Evolutionary conservation across 2,797 vertebrate species (phyloP).

Genomic region (Sebastes cheni): DNA sequence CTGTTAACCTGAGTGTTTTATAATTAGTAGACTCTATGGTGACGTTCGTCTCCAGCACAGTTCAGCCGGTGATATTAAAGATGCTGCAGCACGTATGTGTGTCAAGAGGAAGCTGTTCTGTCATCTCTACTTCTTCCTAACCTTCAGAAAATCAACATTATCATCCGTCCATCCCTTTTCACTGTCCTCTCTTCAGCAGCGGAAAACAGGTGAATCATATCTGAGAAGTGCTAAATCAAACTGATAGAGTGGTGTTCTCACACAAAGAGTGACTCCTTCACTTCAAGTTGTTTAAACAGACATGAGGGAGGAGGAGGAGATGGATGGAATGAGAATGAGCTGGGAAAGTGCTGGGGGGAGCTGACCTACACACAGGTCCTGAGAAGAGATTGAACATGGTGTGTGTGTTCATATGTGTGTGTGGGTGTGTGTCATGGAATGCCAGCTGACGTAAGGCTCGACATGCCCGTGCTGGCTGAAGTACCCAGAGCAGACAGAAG

Average conservation of each 20-base stretch:
- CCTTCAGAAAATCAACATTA: not conserved
- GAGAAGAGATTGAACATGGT: not conserved
- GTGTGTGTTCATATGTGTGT: constrained; percentile 1
- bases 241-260: not conserved
- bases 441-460: constrained; percentile 36
- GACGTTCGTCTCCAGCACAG: not conserved
- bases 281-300: constrained; percentile 18
- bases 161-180: not conserved
- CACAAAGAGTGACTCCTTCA: constrained; percentile 8
- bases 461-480: constrained; percentile 27
- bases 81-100: not conserved
- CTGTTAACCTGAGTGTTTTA: not conserved
- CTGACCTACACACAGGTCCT: constrained; percentile 23
- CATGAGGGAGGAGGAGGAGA: not conserved
- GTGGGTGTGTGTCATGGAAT: constrained; percentile 22
- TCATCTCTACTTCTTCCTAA: not conserved
- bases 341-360: not conserved
- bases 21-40: not conserved
- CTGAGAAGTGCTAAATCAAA: not conserved
- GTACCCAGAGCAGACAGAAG: constrained; percentile 7
- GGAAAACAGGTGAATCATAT: not conserved
- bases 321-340: constrained; percentile 18
- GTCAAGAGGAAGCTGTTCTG: not conserved
- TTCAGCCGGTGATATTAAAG: not conserved
- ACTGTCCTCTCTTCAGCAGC: not conserved